Evolutionary conservation across 2,113 vertebrate species (phyloP), one percentile per base, ranked within the genome.

Genomic region (Mirounga angustirostris): DNA sequence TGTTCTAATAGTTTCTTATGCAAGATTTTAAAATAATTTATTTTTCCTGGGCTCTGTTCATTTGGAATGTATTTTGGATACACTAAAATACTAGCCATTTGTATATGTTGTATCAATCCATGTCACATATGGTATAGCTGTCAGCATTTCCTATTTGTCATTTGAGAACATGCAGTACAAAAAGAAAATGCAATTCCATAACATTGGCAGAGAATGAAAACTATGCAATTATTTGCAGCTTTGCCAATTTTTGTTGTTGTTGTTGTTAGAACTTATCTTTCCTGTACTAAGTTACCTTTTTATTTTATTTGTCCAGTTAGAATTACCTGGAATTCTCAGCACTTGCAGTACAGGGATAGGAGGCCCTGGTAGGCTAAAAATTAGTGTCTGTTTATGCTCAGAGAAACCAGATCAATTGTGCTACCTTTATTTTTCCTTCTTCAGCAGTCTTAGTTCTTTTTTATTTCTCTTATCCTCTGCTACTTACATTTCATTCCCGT

Each of bases 81-180:
- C 12, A 65, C 58, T 54, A 82, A 92, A 82, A 65, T 74, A 63
- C 13, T 22, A 85, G 14, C 8, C 13, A 58, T 10, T 78, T 83
- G 14, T 67, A 22, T 88, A 9, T 28, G 9, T 59, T 83, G 30
- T 26, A 52, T 7, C 36, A 58, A 50, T 78, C 7, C 36, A 65
- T 67, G 19, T 67, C 74, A 36, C 88, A 67, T 5, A 7, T 54
- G 24, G 11, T 56, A 33, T 36, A 90, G 52, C 30, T 58, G 6
- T 63, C 28, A 86, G 13, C 58, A 36, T 86, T 81, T 81, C 69
- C 36, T 81, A 59, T 67, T 86, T 81, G 12, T 15, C 28, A 82
- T 50, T 81, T 81, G 16, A 87, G 74, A 58, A 97, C 83, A 76
- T 82, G 59, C 4, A 94, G 22, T 22, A 8, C 56, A 93, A 94